Conservation (phyloP, 2,113 vertebrate genomes). For the Cyprinodon brontotheroides region DNA sequence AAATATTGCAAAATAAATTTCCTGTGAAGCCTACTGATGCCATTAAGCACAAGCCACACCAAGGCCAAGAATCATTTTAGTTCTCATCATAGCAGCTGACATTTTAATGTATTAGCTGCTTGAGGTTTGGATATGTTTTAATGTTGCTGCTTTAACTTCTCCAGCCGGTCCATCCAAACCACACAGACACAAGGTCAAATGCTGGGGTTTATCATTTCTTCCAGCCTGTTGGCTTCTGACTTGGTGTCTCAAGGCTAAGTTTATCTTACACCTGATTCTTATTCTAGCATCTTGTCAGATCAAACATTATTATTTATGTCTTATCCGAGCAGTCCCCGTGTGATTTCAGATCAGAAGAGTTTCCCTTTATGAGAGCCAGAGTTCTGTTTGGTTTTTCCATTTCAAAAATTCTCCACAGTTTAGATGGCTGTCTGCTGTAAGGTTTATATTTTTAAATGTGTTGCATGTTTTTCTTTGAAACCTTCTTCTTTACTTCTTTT, state of each 20-base stretch:
- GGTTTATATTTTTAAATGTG: slow-evolving; percentile 26
- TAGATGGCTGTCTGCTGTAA: slow-evolving; percentile 13
- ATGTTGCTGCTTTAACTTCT: slow-evolving; percentile 73
- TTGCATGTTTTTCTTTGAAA: slow-evolving; percentile 15
- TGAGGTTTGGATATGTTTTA: slow-evolving; percentile 39
- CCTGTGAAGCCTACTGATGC: slow-evolving; percentile 84
- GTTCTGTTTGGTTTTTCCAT: slow-evolving; percentile 30
- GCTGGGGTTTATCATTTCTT: slow-evolving; percentile 82
- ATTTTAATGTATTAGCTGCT: slow-evolving; percentile 84
- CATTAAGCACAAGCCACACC: slow-evolving; percentile 85
- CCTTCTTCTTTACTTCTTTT: background rate
- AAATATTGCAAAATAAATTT: slow-evolving; percentile 83
- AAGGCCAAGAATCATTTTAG: slow-evolving; percentile 82
- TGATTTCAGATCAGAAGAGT: slow-evolving; percentile 3
- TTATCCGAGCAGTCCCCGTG: slow-evolving; percentile 43
- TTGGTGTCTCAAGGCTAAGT: slow-evolving; percentile 70
- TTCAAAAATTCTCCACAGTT: slow-evolving; percentile 22
- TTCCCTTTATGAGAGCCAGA: background rate
- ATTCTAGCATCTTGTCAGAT: slow-evolving; percentile 51
- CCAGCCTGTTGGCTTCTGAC: slow-evolving; percentile 78
- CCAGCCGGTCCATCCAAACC: slow-evolving; percentile 48
- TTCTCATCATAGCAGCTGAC: slow-evolving; percentile 82
- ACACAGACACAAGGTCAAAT: slow-evolving; percentile 66
- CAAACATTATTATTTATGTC: slow-evolving; percentile 36
- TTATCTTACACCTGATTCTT: slow-evolving; percentile 59